Evolutionary conservation across 2,113 vertebrate genomes (phyloP).

Genomic region (Haemorhous mexicanus): DNA sequence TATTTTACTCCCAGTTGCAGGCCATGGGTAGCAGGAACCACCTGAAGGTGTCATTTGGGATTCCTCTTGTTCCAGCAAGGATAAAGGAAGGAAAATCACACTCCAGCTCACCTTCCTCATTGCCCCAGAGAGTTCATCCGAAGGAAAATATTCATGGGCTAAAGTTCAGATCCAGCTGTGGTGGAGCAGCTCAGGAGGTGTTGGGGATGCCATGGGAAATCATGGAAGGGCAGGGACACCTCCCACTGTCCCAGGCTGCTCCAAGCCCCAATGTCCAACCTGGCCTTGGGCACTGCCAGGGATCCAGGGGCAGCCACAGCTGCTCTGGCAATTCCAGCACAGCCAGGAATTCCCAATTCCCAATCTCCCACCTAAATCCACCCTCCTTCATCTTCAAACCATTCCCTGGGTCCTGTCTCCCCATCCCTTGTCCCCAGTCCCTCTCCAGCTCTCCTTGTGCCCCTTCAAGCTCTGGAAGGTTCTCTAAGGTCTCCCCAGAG

Average conservation of each 20-base stretch:
- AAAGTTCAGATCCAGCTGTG: neutral
- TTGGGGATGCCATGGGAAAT: neutral
- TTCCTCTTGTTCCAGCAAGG: neutral
- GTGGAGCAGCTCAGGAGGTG: neutral
- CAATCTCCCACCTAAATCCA: rapidly evolving
- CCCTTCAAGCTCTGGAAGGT: neutral
- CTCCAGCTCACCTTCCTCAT: neutral
- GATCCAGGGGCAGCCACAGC: neutral
- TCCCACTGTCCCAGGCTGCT: rapidly evolving
- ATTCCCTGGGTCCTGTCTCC: neutral
- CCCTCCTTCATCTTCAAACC: too few relatives aligned
- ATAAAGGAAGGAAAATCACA: neutral
- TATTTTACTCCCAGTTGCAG: neutral
- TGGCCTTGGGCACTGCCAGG: neutral
- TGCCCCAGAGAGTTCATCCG: neutral
- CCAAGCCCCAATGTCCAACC: rapidly evolving
- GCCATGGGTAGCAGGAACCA: rapidly evolving
- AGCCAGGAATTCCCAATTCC: neutral
- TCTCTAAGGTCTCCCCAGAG: rapidly evolving
- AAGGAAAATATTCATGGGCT: neutral
- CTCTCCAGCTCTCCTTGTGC: neutral
- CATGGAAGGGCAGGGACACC: neutral
- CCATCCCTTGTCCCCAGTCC: rapidly evolving
- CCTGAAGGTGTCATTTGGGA: neutral
- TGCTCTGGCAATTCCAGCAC: neutral